Evolutionary conservation across 1,140 invertebrate genomes (phyloP).

Genomic region (Sitobion miscanthi): DNA sequence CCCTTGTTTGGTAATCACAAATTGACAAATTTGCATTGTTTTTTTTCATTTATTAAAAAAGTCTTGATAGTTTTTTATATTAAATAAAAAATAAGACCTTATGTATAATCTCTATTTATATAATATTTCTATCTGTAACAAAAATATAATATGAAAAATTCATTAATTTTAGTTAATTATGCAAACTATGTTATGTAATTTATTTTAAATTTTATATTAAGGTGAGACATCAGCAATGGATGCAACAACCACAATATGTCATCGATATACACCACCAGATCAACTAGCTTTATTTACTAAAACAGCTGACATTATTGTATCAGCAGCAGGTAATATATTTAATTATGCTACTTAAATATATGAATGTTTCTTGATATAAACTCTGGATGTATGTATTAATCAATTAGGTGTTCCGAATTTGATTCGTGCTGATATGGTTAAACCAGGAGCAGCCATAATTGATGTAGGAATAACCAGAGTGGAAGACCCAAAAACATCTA

Average conservation of each 20-base stretch:
- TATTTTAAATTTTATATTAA: constrained; percentile 59
- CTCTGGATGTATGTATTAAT: constrained; percentile 21
- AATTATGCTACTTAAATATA: neutral
- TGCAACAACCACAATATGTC: constrained; percentile 87
- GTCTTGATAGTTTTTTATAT: neutral
- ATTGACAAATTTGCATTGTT: neutral
- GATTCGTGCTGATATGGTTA: constrained; percentile 85
- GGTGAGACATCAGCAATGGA: constrained; percentile 73
- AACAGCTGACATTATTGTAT: constrained; percentile 83
- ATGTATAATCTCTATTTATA: neutral
- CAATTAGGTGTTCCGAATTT: constrained; percentile 75
- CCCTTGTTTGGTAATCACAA: neutral
- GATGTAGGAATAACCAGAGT: constrained; percentile 86
- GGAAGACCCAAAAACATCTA: constrained; percentile 69
- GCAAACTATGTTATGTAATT: neutral
- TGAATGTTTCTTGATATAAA: neutral
- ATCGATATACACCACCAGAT: constrained; percentile 81
- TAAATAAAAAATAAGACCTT: neutral
- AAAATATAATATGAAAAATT: neutral
- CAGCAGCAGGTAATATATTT: constrained; percentile 70
- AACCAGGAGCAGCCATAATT: constrained; percentile 85
- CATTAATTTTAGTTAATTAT: neutral
- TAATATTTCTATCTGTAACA: too few relatives aligned
- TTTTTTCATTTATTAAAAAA: neutral
- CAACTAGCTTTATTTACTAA: constrained; percentile 73